Evolutionary conservation across 37 sponge, comb jelly and placozoan species (phyloP).

Genomic region (Axinella damicornis): DNA sequence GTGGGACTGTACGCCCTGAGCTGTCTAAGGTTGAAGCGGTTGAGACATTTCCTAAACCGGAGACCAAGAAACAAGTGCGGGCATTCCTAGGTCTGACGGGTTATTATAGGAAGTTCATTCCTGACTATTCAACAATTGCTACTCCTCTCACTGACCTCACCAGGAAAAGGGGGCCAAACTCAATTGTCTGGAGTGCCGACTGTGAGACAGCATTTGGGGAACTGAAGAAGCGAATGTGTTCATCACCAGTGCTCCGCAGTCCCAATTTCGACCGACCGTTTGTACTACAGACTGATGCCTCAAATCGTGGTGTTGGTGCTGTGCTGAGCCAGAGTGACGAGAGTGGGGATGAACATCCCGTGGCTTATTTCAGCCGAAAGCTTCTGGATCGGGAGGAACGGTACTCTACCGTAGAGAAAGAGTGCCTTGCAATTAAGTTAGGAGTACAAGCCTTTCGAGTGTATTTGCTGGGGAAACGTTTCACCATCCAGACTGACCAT

Average conservation of each 20-base stretch:
- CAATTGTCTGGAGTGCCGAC: constrained; percentile 24
- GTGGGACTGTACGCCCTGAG: constrained; percentile 54
- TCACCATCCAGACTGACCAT: constrained; percentile 21
- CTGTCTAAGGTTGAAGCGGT: constrained; percentile 54
- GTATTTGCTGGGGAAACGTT: constrained; percentile 10
- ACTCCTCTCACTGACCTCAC: not conserved
- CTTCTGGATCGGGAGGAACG: constrained; percentile 30
- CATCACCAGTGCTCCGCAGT: constrained; percentile 25
- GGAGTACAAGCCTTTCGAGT: constrained; percentile 29
- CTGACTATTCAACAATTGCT: constrained; percentile 41
- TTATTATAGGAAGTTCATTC: constrained; percentile 73
- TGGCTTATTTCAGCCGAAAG: constrained; percentile 47
- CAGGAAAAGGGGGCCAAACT: constrained; percentile 5
- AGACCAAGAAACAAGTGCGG: constrained; percentile 59
- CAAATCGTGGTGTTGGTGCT: constrained; percentile 52
- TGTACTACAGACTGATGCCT: constrained; percentile 59
- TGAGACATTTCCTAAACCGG: constrained; percentile 28
- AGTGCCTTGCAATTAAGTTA: constrained; percentile 49
- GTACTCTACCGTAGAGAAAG: constrained; percentile 59
- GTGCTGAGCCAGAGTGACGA: constrained; percentile 25
- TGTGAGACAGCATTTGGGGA: constrained; percentile 54
- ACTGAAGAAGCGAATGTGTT: constrained; percentile 34
- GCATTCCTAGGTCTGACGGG: constrained; percentile 74
- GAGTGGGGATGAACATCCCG: constrained; percentile 37
- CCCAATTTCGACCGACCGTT: constrained; percentile 33